Evolutionary conservation across 2,888 invertebrate species (phyloP).

Genomic region (Ommatoiulus sabulosus): DNA sequence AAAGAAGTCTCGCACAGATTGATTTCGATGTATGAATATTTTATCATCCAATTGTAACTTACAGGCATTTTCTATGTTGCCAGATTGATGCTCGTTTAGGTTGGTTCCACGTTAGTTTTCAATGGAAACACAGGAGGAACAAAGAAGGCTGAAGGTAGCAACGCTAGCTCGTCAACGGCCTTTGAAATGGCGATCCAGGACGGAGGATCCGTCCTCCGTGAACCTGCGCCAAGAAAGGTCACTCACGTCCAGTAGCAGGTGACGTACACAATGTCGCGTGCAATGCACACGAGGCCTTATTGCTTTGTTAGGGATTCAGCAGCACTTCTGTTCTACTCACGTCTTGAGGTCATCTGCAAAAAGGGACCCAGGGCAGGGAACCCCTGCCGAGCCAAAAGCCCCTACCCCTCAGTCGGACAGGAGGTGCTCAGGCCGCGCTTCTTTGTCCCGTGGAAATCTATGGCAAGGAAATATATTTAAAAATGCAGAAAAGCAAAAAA

Average conservation of each 20-base stretch:
- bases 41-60: too few species aligned
- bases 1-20: too few species aligned
- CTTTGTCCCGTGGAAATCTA: not conserved
- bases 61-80: too few species aligned
- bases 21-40: too few species aligned
- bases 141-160: not conserved
- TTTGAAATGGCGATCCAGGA: not conserved
- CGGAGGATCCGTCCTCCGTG: not conserved
- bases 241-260: not conserved
- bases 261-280: slow-evolving; percentile 21
- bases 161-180: too few species aligned
- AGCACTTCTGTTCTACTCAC: not conserved
- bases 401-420: not conserved
- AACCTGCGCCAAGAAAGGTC: not conserved
- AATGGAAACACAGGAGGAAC: not conserved
- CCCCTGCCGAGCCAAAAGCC: not conserved
- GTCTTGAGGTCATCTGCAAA: not conserved
- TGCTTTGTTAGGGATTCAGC: not conserved
- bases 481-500: not conserved
- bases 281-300: slow-evolving; percentile 12
- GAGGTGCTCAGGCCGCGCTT: not conserved
- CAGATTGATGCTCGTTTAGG: too few species aligned
- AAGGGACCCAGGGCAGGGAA: slow-evolving; percentile 27
- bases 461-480: not conserved
- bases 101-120: not conserved